Conservation (phyloP, 2,113 vertebrate genomes). For the Bubalus kerabau region DNA sequence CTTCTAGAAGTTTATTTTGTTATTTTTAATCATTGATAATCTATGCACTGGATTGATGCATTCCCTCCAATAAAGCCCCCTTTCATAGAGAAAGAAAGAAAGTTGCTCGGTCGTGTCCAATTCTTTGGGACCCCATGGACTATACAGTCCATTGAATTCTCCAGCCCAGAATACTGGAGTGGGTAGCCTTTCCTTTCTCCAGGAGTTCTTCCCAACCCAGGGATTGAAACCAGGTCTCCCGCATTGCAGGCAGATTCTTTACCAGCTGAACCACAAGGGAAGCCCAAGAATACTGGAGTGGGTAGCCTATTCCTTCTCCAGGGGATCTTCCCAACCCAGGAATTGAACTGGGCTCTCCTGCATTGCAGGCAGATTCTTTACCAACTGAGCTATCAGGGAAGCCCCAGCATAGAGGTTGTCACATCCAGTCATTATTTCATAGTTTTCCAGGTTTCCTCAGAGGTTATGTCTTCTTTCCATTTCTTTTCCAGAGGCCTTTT, state of each 20-base stretch:
- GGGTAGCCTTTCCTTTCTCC: background rate
- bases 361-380: background rate
- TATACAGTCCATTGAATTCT: background rate
- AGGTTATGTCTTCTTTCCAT: background rate
- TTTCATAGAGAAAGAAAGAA: background rate
- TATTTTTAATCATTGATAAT: background rate
- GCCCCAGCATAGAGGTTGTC: background rate
- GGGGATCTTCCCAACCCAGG: background rate
- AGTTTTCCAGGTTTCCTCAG: background rate
- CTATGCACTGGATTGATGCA: background rate
- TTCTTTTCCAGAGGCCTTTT: background rate
- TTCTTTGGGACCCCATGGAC: background rate
- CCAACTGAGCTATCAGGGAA: background rate
- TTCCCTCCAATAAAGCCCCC: background rate
- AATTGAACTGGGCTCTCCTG: background rate
- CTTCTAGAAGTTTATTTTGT: background rate
- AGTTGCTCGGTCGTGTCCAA: rapidly evolving
- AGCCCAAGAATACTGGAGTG: background rate
- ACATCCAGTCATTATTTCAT: background rate
- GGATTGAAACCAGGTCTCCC: background rate
- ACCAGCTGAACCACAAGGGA: background rate
- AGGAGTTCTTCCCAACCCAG: background rate
- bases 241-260: background rate
- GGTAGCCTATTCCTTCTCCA: background rate
- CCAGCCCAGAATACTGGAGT: background rate